A percentile compares a stretch with the other conserved stretches of the same genome.
phyloP scores from a whole-genome alignment of 2,113 vertebrate genomes.

The Leuciscus idus region DNA sequence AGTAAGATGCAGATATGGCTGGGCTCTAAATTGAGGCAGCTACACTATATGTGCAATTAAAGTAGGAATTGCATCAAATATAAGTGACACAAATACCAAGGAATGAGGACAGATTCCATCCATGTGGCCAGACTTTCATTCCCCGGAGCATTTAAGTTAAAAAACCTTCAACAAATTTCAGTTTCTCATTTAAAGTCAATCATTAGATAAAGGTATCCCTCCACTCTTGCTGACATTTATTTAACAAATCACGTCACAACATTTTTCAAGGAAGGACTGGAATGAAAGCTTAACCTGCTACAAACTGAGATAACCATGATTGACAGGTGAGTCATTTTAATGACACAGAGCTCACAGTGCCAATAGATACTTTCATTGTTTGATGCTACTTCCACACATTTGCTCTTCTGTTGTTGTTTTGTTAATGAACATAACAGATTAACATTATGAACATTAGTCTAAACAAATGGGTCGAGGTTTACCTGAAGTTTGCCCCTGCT shows the following conservation, averaged over 20 bases:
- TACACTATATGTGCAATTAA: not conserved
- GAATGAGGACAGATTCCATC: not conserved
- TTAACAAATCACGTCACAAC: not conserved
- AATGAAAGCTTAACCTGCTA: not conserved
- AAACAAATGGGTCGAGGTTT: no score
- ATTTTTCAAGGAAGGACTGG: not conserved
- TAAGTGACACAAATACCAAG: not conserved
- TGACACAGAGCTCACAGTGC: not conserved
- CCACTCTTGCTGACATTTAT: not conserved
- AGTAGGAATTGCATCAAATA: not conserved
- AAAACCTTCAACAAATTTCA: conserved; percentile 17
- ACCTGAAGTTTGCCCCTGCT: no score
- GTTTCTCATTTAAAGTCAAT: not conserved
- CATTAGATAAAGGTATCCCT: not conserved
- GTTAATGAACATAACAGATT: not conserved
- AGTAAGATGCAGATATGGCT: not conserved
- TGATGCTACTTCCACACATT: not conserved
- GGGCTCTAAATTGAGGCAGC: not conserved
- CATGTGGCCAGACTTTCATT: not conserved
- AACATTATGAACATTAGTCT: not conserved
- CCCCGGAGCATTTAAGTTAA: not conserved
- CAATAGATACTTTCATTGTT: not conserved
- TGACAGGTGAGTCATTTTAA: not conserved
- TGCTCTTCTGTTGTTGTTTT: not conserved
- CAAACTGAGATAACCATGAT: not conserved